Conservation (phyloP, 1,140 invertebrate species). For the Trachymyrmex cornetzi region DNA sequence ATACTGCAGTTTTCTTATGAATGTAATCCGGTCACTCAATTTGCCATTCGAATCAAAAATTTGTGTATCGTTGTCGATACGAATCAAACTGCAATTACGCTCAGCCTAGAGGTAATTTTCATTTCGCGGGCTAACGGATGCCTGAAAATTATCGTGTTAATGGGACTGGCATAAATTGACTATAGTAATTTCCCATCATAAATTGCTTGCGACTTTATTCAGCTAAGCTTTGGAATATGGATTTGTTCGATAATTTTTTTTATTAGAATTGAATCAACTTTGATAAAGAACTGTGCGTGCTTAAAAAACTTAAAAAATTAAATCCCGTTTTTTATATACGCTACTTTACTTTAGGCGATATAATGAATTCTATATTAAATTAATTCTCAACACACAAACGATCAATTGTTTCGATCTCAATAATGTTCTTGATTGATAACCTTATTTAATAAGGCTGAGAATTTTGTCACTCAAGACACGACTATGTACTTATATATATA, state of each 20-base stretch:
- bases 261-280: not conserved
- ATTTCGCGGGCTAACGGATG: not conserved
- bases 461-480: not conserved
- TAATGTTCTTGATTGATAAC: not conserved
- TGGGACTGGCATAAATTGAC: slow-evolving; percentile 32
- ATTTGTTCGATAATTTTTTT: slow-evolving; percentile 10
- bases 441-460: not conserved
- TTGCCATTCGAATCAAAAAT: slow-evolving; percentile 8
- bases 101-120: not conserved
- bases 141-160: slow-evolving; percentile 18
- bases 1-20: slow-evolving; percentile 36
- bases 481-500: not conserved
- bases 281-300: not conserved
- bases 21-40: slow-evolving; percentile 3
- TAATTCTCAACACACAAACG: not conserved
- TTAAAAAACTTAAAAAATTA: not conserved
- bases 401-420: not conserved
- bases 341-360: not conserved
- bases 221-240: not conserved
- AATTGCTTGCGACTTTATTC: not conserved
- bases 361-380: not conserved
- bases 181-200: slow-evolving; percentile 1
- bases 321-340: not conserved
- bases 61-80: slow-evolving; percentile 6
- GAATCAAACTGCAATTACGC: slow-evolving; percentile 37